A percentile compares a stretch with the other conserved stretches of the same genome.
Conservation (phyloP, 2,113 vertebrate genomes). For the Ibidorhyncha struthersii region DNA sequence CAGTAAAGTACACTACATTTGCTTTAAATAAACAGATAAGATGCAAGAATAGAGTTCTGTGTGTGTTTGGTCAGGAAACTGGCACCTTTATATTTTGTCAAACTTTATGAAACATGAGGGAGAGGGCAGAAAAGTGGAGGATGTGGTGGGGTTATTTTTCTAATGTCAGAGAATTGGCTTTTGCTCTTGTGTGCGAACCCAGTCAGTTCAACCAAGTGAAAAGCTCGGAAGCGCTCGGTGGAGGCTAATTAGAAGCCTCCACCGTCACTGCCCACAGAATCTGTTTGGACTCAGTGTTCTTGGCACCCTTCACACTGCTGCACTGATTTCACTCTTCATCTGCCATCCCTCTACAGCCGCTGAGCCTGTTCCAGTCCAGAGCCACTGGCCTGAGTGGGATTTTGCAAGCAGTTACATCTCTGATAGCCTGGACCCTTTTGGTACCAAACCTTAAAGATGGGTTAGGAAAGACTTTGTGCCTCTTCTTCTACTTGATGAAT, state of each 20-base stretch:
- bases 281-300: conserved; percentile 50
- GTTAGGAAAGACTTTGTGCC: neutral
- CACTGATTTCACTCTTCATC: conserved; percentile 14
- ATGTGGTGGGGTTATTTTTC: neutral
- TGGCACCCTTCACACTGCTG: neutral
- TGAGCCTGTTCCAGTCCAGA: neutral
- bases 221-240: neutral
- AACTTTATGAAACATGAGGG: neutral
- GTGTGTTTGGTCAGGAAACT: neutral
- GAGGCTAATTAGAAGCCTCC: conserved; percentile 39
- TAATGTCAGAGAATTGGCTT: neutral
- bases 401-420: neutral
- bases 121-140: neutral
- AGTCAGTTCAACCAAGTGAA: neutral
- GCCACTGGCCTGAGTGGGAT: neutral
- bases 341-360: neutral
- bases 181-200: neutral
- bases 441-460: neutral
- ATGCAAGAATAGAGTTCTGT: neutral
- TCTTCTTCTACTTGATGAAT: accelerated
- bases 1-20: neutral
- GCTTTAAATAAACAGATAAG: neutral
- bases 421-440: neutral
- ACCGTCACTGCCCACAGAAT: neutral
- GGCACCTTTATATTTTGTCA: neutral